Conservation (phyloP, 2,797 vertebrate genomes). For the Pygocentrus nattereri region DNA sequence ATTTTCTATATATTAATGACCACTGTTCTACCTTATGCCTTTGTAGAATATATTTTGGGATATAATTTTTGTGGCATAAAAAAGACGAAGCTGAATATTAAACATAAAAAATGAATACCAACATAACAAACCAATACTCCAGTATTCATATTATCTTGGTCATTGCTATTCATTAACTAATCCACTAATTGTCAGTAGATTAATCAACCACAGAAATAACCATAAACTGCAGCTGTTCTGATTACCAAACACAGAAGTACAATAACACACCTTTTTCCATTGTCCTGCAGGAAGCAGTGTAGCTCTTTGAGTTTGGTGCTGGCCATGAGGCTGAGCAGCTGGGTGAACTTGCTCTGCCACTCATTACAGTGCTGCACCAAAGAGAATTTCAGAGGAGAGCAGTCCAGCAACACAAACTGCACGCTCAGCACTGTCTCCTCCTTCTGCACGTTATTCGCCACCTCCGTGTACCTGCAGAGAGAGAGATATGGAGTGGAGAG, state of each 20-base stretch:
- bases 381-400: slow-evolving; percentile 85
- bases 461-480: slow-evolving; percentile 84
- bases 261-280: slow-evolving; percentile 73
- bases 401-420: slow-evolving; percentile 87
- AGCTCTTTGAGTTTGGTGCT: slow-evolving; percentile 79
- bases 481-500: background rate
- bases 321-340: slow-evolving; percentile 85
- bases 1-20: no score
- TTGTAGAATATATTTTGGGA: no score
- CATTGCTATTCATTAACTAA: background rate
- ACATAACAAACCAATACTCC: no score
- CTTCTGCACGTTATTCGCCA: slow-evolving; percentile 87
- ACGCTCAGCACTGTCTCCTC: slow-evolving; percentile 86
- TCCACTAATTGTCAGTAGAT: background rate
- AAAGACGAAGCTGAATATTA: no score
- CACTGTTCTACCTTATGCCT: no score
- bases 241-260: background rate
- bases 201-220: background rate
- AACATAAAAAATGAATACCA: no score
- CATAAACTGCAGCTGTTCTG: background rate
- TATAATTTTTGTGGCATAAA: no score
- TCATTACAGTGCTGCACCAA: slow-evolving; percentile 88
- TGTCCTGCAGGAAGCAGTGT: slow-evolving; percentile 78
- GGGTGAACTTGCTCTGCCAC: slow-evolving; percentile 90
- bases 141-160: no score